These are phyloP conservation scores for Pseudochaenichthys georgianus DNA, from an alignment of 2,797 vertebrate species.

Conservation along the genomic window DNA sequence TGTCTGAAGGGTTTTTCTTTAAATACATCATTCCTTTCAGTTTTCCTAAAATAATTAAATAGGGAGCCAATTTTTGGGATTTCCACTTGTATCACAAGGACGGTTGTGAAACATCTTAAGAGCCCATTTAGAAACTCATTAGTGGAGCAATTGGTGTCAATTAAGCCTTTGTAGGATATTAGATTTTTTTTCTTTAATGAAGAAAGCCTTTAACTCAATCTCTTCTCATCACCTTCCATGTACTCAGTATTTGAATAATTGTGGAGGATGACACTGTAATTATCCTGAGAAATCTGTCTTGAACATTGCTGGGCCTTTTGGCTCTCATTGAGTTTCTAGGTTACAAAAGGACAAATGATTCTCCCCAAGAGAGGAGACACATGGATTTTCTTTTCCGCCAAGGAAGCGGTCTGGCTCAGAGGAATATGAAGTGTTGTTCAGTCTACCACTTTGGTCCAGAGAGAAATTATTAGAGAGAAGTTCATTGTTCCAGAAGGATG, in stretches of 20 bases:
- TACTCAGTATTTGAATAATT: constrained; percentile 6
- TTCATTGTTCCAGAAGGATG: background rate
- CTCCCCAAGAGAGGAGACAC: background rate
- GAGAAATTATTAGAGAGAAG: background rate
- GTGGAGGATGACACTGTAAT: background rate
- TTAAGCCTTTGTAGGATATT: constrained; percentile 10
- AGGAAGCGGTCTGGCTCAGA: background rate
- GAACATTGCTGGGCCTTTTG: background rate
- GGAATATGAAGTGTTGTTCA: background rate
- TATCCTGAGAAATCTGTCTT: background rate
- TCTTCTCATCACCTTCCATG: background rate
- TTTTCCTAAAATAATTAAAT: constrained; percentile 30
- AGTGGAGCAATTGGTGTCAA: constrained; percentile 15
- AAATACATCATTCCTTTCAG: constrained; percentile 13
- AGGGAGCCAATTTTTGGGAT: background rate
- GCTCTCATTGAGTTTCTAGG: background rate
- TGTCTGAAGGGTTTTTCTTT: constrained; percentile 11
- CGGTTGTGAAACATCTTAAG: background rate
- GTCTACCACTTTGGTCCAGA: background rate
- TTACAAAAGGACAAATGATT: constrained; percentile 3
- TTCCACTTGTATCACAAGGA: background rate
- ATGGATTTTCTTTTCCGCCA: constrained; percentile 1
- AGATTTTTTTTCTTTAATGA: background rate
- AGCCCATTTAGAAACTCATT: background rate
- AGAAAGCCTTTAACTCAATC: constrained; percentile 2